Evolutionary conservation across 2,113 vertebrate genomes (phyloP).

Genomic region (Talpa occidentalis): DNA sequence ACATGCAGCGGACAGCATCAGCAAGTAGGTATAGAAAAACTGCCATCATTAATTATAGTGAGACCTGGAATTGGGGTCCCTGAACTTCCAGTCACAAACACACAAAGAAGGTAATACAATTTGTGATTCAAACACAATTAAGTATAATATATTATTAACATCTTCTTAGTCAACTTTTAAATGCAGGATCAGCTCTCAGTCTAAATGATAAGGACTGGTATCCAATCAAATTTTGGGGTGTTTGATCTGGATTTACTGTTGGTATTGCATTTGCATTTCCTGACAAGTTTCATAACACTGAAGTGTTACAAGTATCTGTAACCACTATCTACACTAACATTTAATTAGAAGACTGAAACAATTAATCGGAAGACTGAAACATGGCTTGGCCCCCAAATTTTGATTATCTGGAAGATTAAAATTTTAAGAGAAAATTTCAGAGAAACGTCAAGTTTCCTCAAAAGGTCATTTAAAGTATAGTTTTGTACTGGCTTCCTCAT

Average conservation of each 20-base stretch:
- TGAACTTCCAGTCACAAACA: constrained; percentile 50
- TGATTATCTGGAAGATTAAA: not conserved
- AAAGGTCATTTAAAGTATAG: not conserved
- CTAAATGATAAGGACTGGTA: not conserved
- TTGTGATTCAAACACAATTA: constrained; percentile 66
- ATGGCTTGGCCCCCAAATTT: not conserved
- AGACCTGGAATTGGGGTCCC: constrained; percentile 10
- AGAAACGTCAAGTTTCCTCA: not conserved
- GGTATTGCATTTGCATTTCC: not conserved
- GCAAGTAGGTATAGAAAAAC: constrained; percentile 52
- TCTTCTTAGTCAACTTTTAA: constrained; percentile 26
- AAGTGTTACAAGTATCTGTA: not conserved
- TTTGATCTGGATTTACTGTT: not conserved
- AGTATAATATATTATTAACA: constrained; percentile 36
- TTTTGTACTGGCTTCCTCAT: not conserved
- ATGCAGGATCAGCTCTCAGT: not conserved
- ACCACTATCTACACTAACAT: not conserved
- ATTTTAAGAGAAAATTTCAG: not conserved
- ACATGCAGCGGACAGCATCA: constrained; percentile 35
- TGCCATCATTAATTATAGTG: constrained; percentile 57
- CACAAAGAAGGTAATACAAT: constrained; percentile 48
- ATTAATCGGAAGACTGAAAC: not conserved
- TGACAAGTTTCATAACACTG: not conserved
- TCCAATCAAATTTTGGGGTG: not conserved
- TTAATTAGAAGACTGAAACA: not conserved